Conservation (phyloP, 2,888 invertebrate species). For the Calameuta idolon region DNA sequence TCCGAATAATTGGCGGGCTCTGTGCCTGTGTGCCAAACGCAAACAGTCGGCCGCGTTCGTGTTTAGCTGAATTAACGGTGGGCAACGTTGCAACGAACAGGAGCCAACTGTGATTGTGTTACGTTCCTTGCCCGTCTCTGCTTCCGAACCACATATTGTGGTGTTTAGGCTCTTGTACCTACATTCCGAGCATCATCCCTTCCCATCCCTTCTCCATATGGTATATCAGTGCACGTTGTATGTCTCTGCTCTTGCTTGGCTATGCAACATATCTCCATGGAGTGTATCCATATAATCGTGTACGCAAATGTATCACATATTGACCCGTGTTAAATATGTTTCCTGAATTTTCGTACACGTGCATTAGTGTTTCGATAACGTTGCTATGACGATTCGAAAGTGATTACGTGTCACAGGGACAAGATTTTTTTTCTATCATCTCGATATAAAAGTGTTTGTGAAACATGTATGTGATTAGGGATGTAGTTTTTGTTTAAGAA, state of each 20-base stretch:
- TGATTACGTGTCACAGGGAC: neutral
- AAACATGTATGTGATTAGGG: too few relatives aligned
- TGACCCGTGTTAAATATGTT: neutral
- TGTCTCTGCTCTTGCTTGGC: neutral
- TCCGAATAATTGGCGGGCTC: slow-evolving; percentile 42
- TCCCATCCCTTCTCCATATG: neutral
- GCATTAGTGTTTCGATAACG: neutral
- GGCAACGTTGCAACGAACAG: slow-evolving; percentile 29
- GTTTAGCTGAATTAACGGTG: slow-evolving; percentile 53
- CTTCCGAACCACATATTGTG: slow-evolving; percentile 3
- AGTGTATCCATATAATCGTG: neutral
- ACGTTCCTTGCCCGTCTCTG: slow-evolving; percentile 13
- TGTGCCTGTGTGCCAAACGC: slow-evolving; percentile 41
- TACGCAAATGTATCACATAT: neutral
- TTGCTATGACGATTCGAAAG: neutral
- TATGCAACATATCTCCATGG: neutral
- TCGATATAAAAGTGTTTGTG: neutral
- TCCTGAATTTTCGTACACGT: neutral
- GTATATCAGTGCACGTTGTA: neutral
- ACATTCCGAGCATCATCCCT: slow-evolving; percentile 1
- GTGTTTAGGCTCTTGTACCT: slow-evolving; percentile 8
- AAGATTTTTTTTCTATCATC: neutral
- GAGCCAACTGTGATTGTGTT: slow-evolving; percentile 15
- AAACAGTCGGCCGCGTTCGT: slow-evolving; percentile 38
- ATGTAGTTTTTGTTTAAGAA: neutral